Base-by-base conservation (phyloP, 92 coral and sea anemone genomes). In the Nematostella vectensis region DNA sequence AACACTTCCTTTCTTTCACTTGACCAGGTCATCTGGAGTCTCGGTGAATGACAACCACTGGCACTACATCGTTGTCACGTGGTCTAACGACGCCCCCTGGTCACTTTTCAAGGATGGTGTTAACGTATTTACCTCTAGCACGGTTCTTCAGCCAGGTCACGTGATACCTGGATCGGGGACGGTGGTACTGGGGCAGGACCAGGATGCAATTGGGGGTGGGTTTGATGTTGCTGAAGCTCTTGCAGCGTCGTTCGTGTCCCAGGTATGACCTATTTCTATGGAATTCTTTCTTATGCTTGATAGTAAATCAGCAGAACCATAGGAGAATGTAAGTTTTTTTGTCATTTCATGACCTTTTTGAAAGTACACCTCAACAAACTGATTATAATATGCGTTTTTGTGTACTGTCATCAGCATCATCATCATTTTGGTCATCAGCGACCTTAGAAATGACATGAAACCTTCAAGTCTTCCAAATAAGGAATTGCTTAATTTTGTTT, bases 181-280 rank as follows among this genome's bases (percentile, higher is more conserved):
- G 31, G 31, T 54, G 16, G 39, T 54, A 0, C 38, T 54, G 6
- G 59, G 59, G 22, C 59, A 54, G 16, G 59, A 54, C 40, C 59
- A 54, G 40, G 59, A 54, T 54, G 4, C 11, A 17, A 11, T 25
- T 25, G 59, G 59, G 38, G 40, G 59, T 24, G 59, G 59, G 22
- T 54, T 54, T 29, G 40, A 54, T 15, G 37, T 15, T 54, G 29
- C 11, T 9, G 38, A 54, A 25, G 38, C 38, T 15, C 15, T 54
- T 17, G 38, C 36, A 3, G 59, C 38, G 15, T 27, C 26, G n/a
- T n/a, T n/a, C 22, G 2, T 54, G 3, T 54, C 59, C 11, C 59
- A 54, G 38, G 59, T 54, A 33, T n/a, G n/a, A n/a, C n/a, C n/a
- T n/a, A n/a, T n/a, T n/a, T n/a, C n/a, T n/a, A n/a, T n/a, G n/a